phyloP scores from a whole-genome alignment of 2,888 invertebrate species.

The Athripsodes cinereus region DNA sequence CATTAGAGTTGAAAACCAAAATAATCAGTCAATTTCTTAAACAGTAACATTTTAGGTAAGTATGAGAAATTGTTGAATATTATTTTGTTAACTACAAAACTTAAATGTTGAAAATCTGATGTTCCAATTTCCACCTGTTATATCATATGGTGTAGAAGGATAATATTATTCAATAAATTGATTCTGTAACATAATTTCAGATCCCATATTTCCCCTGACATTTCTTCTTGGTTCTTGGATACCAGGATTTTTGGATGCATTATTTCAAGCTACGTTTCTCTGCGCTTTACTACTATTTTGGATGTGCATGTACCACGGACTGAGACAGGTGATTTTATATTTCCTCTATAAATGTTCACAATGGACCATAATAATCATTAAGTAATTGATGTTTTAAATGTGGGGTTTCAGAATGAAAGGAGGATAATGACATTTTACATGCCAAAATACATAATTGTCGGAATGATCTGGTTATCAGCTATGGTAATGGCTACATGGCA shows the following conservation, averaged over 20 bases:
- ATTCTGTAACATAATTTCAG: constrained; percentile 47
- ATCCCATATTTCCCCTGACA: constrained; percentile 89
- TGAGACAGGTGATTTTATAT: constrained; percentile 65
- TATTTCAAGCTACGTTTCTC: constrained; percentile 86
- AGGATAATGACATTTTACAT: constrained; percentile 81
- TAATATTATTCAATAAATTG: no score
- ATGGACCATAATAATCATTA: background rate
- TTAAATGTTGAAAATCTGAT: no score
- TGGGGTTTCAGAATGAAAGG: constrained; percentile 80
- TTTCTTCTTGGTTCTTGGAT: constrained; percentile 85
- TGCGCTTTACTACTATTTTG: constrained; percentile 86
- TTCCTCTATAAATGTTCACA: background rate
- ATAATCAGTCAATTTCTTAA: no score
- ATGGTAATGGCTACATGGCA: constrained; percentile 86
- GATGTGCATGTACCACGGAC: constrained; percentile 92
- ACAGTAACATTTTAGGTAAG: no score
- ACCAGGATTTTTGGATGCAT: constrained; percentile 86
- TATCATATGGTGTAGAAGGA: no score
- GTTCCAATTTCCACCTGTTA: background rate
- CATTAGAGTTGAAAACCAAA: no score
- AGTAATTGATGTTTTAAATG: no score
- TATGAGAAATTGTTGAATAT: no score
- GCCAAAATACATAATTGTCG: constrained; percentile 82
- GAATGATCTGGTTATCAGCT: constrained; percentile 80
- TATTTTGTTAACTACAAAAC: no score